Base-by-base conservation (phyloP, 1,140 invertebrate genomes). In the Trichogramma pretiosum region DNA sequence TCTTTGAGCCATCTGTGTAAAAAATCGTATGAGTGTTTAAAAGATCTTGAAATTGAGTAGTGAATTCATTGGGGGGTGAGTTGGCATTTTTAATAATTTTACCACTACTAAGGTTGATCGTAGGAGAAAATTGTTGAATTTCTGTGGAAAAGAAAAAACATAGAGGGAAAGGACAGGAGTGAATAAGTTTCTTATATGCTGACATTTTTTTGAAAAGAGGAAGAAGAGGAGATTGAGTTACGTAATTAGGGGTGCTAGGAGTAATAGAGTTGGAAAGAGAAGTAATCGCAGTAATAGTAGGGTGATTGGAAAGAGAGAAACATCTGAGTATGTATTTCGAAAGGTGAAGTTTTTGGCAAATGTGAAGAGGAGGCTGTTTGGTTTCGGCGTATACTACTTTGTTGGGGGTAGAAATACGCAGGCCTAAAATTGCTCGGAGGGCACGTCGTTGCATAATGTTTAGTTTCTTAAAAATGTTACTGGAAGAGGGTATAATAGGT, bases 331-430 rank as follows among this genome's bases (percentile, higher is more conserved):
- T 14, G 9, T 11, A 38, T 0, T 24, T 23, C 13, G 9, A 23
- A 9, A 22, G 19, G 1, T 23, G 5, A 14, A 23, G 22, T 23
- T 23, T 38, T 19, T 10, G 37, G 1, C 21, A n/a, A 5, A 38
- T 16, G 8, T 1, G 10, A 11, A 14, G 4, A 7, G 48, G 35
- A 5, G 35, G 32, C 4, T 48, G 40, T 18, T 35, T 43, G 11
- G 40, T 35, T 34, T 54, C 53, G 0, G 24, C 39, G 16, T 50
- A 50, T 14, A 50, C 16, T 3, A 54, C 16, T 7, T 24, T 42
- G 42, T 54, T 50, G 10, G 48, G 53, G 3, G 53, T 50, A 3
- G 34, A 23, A 0, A 21, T 26, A 7, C 54, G 14, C 1, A 23
- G 17, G 2, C 53, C 53, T 8, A 50, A 8, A 2, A 10, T 3